A percentile compares a stretch with the other conserved stretches of the same genome.
These are phyloP conservation scores for Okapia johnstoni DNA, from an alignment of 2,113 vertebrate species.

Conservation along the genomic window DNA sequence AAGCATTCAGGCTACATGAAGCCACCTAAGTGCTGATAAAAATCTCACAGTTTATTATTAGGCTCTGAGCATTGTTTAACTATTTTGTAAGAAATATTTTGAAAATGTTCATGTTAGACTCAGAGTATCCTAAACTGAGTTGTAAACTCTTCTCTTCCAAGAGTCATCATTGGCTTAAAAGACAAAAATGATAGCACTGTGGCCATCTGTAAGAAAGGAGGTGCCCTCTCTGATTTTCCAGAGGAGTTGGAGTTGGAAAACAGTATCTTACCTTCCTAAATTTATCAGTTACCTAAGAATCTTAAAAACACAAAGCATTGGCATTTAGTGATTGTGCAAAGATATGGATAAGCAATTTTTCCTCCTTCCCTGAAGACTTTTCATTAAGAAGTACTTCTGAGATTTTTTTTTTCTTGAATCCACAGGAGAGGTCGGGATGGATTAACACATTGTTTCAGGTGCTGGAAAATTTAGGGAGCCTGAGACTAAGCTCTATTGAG, in stretches of 20 bases:
- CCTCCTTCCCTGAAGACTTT: background rate
- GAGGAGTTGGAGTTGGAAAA: background rate
- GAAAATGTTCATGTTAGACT: background rate
- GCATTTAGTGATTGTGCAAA: background rate
- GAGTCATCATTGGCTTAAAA: background rate
- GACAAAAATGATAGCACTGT: background rate
- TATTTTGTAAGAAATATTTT: constrained; percentile 1
- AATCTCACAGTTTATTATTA: background rate
- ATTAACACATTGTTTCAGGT: background rate
- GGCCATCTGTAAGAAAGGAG: background rate
- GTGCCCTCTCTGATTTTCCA: background rate
- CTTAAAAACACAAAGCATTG: background rate
- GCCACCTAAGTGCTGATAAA: background rate
- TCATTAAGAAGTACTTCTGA: background rate
- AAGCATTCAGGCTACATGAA: background rate
- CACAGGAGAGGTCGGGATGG: background rate
- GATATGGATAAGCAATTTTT: background rate
- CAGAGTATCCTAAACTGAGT: background rate
- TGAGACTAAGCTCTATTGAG: background rate
- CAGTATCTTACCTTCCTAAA: background rate
- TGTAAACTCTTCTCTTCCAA: background rate
- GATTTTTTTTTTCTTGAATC: background rate
- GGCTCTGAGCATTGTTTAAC: background rate
- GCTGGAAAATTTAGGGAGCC: background rate
- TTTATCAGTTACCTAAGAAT: background rate